A percentile compares a stretch with the other conserved stretches of the same genome.
These are phyloP conservation scores for Caenorhabditis tropicalis DNA, from an alignment of 1,140 invertebrate genomes.

Conservation along the genomic window DNA sequence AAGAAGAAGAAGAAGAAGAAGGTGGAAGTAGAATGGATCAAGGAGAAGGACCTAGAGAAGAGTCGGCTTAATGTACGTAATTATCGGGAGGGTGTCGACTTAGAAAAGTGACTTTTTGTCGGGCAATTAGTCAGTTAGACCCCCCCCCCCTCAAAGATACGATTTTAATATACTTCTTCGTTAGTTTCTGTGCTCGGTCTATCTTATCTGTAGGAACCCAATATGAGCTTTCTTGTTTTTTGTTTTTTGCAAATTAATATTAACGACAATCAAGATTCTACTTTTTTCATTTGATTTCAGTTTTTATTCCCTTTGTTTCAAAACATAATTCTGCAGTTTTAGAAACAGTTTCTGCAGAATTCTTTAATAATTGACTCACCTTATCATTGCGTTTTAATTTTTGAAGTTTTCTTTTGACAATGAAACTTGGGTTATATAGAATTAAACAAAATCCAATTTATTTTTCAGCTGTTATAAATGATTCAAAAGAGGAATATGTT, in stretches of 20 bases:
- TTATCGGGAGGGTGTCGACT: not conserved
- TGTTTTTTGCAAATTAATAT: too few species aligned
- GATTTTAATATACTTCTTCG: not conserved
- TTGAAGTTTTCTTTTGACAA: not conserved
- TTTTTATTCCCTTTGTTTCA: too few species aligned
- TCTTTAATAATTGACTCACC: too few species aligned
- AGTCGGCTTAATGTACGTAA: slow-evolving; percentile 37
- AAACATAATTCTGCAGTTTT: too few species aligned
- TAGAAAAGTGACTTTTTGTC: not conserved
- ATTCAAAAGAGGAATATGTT: not conserved
- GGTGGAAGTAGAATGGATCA: not conserved
- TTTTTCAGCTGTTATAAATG: not conserved
- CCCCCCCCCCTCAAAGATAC: too few species aligned
- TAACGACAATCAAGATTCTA: too few species aligned
- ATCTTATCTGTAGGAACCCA: too few species aligned
- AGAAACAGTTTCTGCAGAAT: too few species aligned
- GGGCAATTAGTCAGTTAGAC: not conserved
- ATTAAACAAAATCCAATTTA: not conserved
- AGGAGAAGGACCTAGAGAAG: not conserved
- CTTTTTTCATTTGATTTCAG: too few species aligned
- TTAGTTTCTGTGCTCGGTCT: too few species aligned
- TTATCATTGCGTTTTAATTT: too few species aligned
- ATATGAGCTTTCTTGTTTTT: too few species aligned
- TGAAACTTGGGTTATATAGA: not conserved
- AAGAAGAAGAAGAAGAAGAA: slow-evolving; percentile 1